These are phyloP conservation scores for Iguana delicatissima DNA, from an alignment of 2,797 vertebrate genomes.

Conservation along the genomic window DNA sequence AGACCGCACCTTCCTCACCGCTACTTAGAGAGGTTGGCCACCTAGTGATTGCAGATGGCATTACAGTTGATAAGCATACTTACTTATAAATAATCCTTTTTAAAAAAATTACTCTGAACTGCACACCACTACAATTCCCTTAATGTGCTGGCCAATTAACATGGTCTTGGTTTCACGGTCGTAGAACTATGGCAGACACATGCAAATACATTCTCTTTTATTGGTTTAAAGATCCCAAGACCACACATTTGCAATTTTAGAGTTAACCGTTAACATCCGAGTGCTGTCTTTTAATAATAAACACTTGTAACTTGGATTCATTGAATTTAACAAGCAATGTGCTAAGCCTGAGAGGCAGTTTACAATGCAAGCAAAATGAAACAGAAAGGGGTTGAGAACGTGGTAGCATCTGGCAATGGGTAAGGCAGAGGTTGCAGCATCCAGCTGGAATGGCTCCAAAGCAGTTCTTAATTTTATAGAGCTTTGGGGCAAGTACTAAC, in stretches of 20 bases:
- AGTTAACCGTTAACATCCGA: not conserved
- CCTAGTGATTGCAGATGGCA: not conserved
- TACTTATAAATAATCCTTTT: not conserved
- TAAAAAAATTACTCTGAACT: not conserved
- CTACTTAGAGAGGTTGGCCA: not conserved
- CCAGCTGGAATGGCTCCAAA: constrained; percentile 15
- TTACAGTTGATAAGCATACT: not conserved
- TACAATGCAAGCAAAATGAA: constrained; percentile 20
- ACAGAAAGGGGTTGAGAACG: constrained; percentile 6
- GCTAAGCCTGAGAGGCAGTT: constrained; percentile 25
- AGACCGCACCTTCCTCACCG: not conserved
- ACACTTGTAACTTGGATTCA: not conserved
- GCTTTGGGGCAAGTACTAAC: not conserved
- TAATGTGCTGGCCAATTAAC: not conserved
- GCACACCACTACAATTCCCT: too few species aligned
- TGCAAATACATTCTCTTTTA: not conserved
- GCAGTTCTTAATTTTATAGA: constrained; percentile 30
- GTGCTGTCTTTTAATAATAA: not conserved
- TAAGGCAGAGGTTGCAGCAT: not conserved
- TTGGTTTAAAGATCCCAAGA: too few species aligned
- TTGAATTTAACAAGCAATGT: constrained; percentile 32
- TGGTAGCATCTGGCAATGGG: not conserved
- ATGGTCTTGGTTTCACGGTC: not conserved
- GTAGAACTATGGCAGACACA: not conserved
- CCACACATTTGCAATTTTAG: not conserved